These are phyloP conservation scores for Eclectus roratus DNA, from an alignment of 2,113 vertebrate genomes.

Conservation along the genomic window DNA sequence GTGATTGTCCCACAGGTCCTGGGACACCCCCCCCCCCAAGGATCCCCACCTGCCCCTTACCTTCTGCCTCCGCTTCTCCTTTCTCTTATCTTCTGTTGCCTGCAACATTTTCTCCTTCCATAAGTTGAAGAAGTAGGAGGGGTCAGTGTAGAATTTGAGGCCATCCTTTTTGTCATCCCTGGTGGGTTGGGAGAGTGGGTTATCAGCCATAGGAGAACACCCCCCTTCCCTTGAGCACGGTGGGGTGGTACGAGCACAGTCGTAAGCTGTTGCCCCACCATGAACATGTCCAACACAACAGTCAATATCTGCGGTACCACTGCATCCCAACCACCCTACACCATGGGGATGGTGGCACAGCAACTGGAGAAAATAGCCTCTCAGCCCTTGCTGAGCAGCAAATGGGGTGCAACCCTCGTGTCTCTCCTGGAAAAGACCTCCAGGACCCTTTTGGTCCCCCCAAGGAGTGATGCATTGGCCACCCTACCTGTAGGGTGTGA, in stretches of 20 bases:
- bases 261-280: not conserved
- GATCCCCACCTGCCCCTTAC: conserved; percentile 18
- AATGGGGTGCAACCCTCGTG: accelerated
- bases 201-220: not conserved
- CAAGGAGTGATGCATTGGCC: accelerated
- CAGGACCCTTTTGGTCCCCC: accelerated
- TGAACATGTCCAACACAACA: accelerated
- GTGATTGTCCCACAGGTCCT: accelerated
- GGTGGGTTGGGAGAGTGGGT: not conserved
- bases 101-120: conserved; percentile 97
- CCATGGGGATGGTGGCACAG: not conserved
- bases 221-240: not conserved
- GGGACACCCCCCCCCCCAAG: accelerated
- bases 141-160: conserved; percentile 91
- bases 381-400: not conserved
- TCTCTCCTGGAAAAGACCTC: not conserved
- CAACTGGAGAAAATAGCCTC: not conserved
- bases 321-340: accelerated
- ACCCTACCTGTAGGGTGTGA: conserved; percentile 85
- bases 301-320: not conserved
- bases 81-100: conserved; percentile 92
- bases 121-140: conserved; percentile 93
- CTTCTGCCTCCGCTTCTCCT: conserved; percentile 92
- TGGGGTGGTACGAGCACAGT: accelerated
- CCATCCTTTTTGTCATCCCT: conserved; percentile 93